A percentile compares a stretch with the other conserved stretches of the same genome.
Conservation (phyloP, 2,113 vertebrate species). For the Lophius piscatorius region DNA sequence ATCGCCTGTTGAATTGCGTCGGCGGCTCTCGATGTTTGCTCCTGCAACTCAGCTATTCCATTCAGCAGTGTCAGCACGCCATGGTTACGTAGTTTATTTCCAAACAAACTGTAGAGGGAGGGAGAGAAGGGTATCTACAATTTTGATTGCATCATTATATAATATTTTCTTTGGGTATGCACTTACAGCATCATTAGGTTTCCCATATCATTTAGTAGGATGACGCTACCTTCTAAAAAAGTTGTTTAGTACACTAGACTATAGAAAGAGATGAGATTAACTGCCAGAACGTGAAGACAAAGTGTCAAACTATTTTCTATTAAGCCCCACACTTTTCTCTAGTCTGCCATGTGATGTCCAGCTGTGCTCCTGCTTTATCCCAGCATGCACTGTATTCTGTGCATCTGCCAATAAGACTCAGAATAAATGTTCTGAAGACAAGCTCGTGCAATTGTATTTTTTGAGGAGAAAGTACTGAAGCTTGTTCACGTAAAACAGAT, state of each 20-base stretch:
- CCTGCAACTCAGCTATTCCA: slow-evolving; percentile 79
- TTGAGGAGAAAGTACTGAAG: not conserved
- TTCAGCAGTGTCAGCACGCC: slow-evolving; percentile 74
- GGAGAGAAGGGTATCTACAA: slow-evolving; percentile 9
- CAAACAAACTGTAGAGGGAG: slow-evolving; percentile 77
- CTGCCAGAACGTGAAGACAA: not conserved
- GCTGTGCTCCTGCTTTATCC: too few species aligned
- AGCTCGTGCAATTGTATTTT: too few species aligned
- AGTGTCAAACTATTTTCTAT: not conserved
- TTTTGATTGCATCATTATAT: not conserved
- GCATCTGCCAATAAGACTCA: too few species aligned
- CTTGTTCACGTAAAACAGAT: slow-evolving; percentile 33
- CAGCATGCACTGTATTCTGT: too few species aligned
- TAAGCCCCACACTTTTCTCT: not conserved
- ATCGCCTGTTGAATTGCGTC: slow-evolving; percentile 38
- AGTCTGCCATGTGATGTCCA: too few species aligned
- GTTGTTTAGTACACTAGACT: too few species aligned
- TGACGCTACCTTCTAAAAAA: too few species aligned
- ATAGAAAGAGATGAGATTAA: too few species aligned
- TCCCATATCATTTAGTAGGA: too few species aligned
- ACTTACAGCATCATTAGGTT: not conserved
- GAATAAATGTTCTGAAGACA: too few species aligned
- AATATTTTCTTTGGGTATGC: not conserved
- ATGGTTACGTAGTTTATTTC: slow-evolving; percentile 80
- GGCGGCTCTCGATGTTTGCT: slow-evolving; percentile 44